A percentile compares a stretch with the other conserved stretches of the same genome.
Conservation (phyloP, 1,140 invertebrate genomes). For the Nymphalis io region DNA sequence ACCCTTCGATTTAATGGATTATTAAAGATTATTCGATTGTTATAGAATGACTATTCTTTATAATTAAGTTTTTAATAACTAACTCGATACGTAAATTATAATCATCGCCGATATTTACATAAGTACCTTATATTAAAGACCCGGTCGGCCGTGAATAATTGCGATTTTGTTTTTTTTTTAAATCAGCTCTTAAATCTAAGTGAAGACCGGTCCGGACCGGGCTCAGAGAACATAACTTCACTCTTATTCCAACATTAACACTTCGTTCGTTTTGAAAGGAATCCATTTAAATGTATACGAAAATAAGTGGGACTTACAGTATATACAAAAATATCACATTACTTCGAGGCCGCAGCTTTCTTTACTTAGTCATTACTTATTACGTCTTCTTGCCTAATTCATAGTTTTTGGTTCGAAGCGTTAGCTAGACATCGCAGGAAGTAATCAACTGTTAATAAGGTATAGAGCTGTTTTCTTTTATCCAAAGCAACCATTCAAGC, state of each 20-base stretch:
- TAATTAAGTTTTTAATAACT: constrained; percentile 60
- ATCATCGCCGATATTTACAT: constrained; percentile 70
- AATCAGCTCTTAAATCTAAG: neutral
- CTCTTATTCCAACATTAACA: constrained; percentile 61
- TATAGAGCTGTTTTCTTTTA: constrained; percentile 22
- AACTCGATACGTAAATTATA: constrained; percentile 65
- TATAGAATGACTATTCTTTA: constrained; percentile 68
- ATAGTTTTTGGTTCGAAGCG: constrained; percentile 67
- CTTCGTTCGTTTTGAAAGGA: constrained; percentile 74
- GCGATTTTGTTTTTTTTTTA: constrained; percentile 10
- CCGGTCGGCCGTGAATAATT: constrained; percentile 33
- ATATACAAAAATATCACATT: constrained; percentile 81
- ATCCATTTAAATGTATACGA: constrained; percentile 81
- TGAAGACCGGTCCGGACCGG: constrained; percentile 12
- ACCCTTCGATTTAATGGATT: constrained; percentile 78
- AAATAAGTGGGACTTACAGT: constrained; percentile 80
- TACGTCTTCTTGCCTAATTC: constrained; percentile 74
- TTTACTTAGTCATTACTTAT: constrained; percentile 74
- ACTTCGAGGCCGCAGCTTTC: constrained; percentile 81
- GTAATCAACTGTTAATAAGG: constrained; percentile 42
- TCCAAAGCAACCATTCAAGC: constrained; percentile 12
- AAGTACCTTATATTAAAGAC: constrained; percentile 59
- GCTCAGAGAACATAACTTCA: constrained; percentile 45
- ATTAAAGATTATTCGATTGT: constrained; percentile 68
- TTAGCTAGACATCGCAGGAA: constrained; percentile 66